Evolutionary conservation across 2,888 invertebrate species (phyloP), one percentile per base, ranked within the genome.

Genomic region (Thymelicus lineola): DNA sequence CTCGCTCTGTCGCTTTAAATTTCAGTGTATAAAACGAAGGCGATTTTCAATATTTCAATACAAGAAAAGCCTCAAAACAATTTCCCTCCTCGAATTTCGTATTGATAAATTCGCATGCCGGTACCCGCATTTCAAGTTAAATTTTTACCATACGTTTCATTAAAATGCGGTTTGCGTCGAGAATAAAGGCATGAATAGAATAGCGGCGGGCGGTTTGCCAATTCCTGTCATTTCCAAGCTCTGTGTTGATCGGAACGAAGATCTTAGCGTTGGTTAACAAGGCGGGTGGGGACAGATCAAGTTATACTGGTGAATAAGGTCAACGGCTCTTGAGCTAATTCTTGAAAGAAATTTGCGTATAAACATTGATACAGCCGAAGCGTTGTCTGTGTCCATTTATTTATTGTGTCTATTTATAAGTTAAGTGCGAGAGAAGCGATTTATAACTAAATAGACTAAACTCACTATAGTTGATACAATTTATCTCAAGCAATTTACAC

Each of bases 131-230:
- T 69, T 69, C 63, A 50, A 69, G 69, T 69, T 63, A 69, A 69
- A 69, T 69, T 63, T 68, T 69, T 69, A 69, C 58, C 63, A 69
- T 63, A 69, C 60, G 78, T 77, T 82, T 85, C 85, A 89, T 91
- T 89, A 88, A 87, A 88, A 90, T 88, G 83, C 90, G 83, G 86
- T 86, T 82, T 84, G 79, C 85, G 87, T 86, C 82, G 82, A 78
- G 84, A 86, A 89, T 88, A 89, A 86, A 85, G 79, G 58, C 69
- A 69, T 80, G 80, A 78, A 82, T 79, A 81, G 84, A 84, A 85
- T 84, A 79, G 78, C 78, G 75, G 75, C 75, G 80, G 91, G 91
- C 90, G 79, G 75, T 75, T 75, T 85, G 91, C 91, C 91, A 91
- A 86, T 85, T 86, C 84, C 82, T 83, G 82, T 77, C 80, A 88